Evolutionary conservation across 2,797 vertebrate species (phyloP).

Genomic region (Denticeps clupeoides): DNA sequence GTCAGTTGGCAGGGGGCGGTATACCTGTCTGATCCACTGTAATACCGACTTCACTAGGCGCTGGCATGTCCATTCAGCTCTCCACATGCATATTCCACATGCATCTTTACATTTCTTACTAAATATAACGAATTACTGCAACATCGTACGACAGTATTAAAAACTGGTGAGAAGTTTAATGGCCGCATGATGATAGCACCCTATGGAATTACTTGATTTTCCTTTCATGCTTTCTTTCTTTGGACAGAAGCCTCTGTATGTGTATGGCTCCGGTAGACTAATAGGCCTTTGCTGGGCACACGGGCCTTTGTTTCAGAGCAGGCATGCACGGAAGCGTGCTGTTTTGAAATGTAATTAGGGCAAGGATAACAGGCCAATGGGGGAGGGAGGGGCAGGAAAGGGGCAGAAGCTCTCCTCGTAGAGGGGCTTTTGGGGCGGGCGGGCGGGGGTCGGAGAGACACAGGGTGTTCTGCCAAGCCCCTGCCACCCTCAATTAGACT

Average conservation of each 20-base stretch:
- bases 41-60: too few species aligned
- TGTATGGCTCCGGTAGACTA: conserved; percentile 27
- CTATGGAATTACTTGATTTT: too few species aligned
- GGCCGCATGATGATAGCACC: background rate
- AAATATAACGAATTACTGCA: too few species aligned
- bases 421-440: conserved; percentile 33
- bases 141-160: too few species aligned
- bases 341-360: conserved; percentile 51
- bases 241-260: background rate
- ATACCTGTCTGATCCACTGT: too few species aligned
- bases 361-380: conserved; percentile 27
- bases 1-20: too few species aligned
- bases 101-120: too few species aligned
- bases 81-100: too few species aligned
- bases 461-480: conserved; percentile 52
- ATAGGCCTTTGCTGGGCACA: conserved; percentile 25
- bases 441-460: conserved; percentile 43
- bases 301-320: conserved; percentile 1
- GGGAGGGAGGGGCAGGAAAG: conserved; percentile 42
- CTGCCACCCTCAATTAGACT: conserved; percentile 49
- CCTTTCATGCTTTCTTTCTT: too few species aligned
- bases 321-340: conserved; percentile 9
- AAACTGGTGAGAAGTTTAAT: too few species aligned
- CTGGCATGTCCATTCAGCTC: too few species aligned
- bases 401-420: conserved; percentile 39